Evolutionary conservation across 2,888 invertebrate genomes (phyloP).

Genomic region (Uropetala carovei): DNA sequence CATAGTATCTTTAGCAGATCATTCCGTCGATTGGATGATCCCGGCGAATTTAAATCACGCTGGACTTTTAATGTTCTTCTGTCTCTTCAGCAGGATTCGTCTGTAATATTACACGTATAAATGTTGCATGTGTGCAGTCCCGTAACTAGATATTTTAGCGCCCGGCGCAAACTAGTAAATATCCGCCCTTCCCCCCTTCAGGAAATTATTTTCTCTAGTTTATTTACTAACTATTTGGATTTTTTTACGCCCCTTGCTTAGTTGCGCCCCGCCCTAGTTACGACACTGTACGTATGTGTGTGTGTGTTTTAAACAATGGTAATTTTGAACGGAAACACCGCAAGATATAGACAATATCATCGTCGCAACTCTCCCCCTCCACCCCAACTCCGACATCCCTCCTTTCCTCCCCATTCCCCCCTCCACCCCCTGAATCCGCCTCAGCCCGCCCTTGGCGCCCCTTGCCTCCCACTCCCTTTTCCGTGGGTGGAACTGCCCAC

Average conservation of each 20-base stretch:
- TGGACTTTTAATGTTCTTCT: neutral
- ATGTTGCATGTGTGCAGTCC: too few species aligned
- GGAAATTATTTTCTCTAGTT: too few species aligned
- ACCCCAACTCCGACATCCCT: neutral
- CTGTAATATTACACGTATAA: too few species aligned
- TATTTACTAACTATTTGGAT: too few species aligned
- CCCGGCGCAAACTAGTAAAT: too few species aligned
- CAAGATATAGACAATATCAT: neutral
- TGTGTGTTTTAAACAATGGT: slow-evolving; percentile 65
- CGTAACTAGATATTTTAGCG: too few species aligned
- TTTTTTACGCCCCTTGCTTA: too few species aligned
- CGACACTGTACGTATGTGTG: too few species aligned
- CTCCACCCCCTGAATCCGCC: neutral
- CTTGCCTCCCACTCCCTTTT: neutral
- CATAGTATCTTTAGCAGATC: too few species aligned
- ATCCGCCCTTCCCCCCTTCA: too few species aligned
- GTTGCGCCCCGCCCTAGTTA: too few species aligned
- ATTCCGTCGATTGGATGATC: neutral
- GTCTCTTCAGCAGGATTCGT: neutral
- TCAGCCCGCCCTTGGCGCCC: neutral
- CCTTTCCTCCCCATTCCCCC: neutral
- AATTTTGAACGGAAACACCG: neutral
- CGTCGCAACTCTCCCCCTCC: slow-evolving; percentile 31
- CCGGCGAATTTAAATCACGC: slow-evolving; percentile 5
- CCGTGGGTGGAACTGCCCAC: neutral